Evolutionary conservation across 2,888 invertebrate genomes (phyloP), one percentile per base, ranked within the genome.

Genomic region (Pegoplata infirma): DNA sequence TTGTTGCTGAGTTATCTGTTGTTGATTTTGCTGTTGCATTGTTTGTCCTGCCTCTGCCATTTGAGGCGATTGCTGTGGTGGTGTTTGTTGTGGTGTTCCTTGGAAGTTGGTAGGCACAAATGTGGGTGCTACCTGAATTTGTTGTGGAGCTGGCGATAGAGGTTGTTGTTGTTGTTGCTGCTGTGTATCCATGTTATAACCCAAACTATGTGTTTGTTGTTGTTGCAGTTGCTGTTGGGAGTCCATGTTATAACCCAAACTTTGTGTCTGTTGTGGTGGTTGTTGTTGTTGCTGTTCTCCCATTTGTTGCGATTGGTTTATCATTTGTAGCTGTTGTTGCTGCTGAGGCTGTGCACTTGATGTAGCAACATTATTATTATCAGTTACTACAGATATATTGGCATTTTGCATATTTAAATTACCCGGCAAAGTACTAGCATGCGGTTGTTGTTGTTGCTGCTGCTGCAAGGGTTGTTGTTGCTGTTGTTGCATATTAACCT

Each of bases 401-500:
- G 84, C 85, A 72, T 85, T 86, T 77, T 86, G 85, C 63, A 85
- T 83, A 47, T 82, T 83, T 19, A 87, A 80, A 72, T 84, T 86
- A 23, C 83, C 82, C 19, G 88, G 86, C 63, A 87, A 79, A 3
- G 86, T 85, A 23, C 84, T 81, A 67, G 84, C 84, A 68, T 86
- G 85, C 51, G 78, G 71, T 28, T 83, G 82, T 28, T 75, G 77
- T 14, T 91, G 89, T 25, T 84, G 82, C 69, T 90, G 89, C 87
- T 91, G 79, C n/a, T 55, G 80, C 40, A 66, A 14, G 1, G 69
- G 73, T 17, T 69, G 44, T 8, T 51, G 76, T 23, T 59, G 81
- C 19, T 76, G 91, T 76, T 91, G 90, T 85, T 91, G 91, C 17
- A 36, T 10, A 12, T 10, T 3, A 3, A 36, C 36, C 12, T 61